phyloP scores from a whole-genome alignment of 37 sponge, comb jelly and placozoan genomes.

The Lycopodina hypogea region DNA sequence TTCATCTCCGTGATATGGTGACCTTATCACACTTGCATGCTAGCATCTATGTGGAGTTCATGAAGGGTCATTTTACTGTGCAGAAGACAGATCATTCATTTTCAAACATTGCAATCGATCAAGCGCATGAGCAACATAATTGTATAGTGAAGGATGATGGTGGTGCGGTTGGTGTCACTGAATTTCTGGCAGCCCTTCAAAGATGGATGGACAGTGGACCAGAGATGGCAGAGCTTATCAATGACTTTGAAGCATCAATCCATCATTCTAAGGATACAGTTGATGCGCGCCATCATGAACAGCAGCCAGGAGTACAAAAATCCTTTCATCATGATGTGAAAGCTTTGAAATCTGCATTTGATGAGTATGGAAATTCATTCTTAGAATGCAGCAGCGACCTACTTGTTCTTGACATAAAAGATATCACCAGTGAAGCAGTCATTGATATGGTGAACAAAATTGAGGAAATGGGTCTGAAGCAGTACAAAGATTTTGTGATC shows the following conservation, averaged over 20 bases:
- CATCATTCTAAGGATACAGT: not conserved
- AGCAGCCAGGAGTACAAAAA: constrained; percentile 7
- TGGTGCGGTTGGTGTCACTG: constrained; percentile 31
- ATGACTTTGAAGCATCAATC: constrained; percentile 8
- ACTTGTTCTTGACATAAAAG: not conserved
- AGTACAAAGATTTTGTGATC: not conserved
- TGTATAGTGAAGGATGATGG: constrained; percentile 18
- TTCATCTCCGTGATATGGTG: constrained; percentile 2
- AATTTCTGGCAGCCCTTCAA: constrained; percentile 3
- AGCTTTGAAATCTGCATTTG: constrained; percentile 6
- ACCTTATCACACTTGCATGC: constrained; percentile 1
- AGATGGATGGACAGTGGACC: constrained; percentile 17
- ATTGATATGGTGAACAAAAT: not conserved
- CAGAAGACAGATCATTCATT: constrained; percentile 16
- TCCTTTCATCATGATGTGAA: not conserved
- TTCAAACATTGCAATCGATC: constrained; percentile 27
- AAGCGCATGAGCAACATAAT: constrained; percentile 37
- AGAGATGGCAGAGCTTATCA: not conserved
- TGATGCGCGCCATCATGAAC: not conserved
- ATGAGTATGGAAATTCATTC: constrained; percentile 5
- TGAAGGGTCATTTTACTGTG: constrained; percentile 8
- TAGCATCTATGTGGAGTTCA: not conserved
- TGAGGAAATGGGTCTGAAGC: not conserved
- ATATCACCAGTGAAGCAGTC: not conserved
- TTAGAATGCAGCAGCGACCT: not conserved